phyloP scores from a whole-genome alignment of 2,888 invertebrate genomes.

The Eretmocerus hayati region DNA sequence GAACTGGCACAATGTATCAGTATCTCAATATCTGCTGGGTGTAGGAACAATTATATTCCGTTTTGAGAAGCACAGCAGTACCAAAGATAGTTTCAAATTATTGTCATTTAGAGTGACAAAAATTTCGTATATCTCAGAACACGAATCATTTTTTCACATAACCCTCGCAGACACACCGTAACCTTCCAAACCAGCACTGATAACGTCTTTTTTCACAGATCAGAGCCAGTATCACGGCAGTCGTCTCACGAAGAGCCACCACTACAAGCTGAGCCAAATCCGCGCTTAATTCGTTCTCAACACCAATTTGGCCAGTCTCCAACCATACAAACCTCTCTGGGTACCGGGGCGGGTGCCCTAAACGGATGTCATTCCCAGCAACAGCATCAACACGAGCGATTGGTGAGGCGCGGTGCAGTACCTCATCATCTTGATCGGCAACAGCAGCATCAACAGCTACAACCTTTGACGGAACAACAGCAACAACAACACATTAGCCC shows the following conservation, averaged over 20 bases:
- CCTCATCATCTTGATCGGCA: conserved; percentile 16
- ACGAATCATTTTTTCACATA: no score
- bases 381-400: conserved; percentile 25
- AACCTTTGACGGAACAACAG: conserved; percentile 29
- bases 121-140: no score
- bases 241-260: conserved; percentile 20
- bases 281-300: conserved; percentile 11
- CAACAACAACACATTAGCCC: no score
- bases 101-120: no score
- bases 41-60: no score
- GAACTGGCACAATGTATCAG: no score
- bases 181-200: no score
- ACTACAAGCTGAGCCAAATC: conserved; percentile 8
- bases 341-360: not conserved
- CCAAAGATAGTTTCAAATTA: no score
- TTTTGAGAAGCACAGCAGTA: no score
- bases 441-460: not conserved
- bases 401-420: conserved; percentile 22
- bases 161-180: no score
- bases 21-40: no score
- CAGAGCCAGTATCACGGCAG: conserved; percentile 21
- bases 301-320: conserved; percentile 5
- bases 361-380: conserved; percentile 1
- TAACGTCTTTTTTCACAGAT: conserved; percentile 10
- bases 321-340: not conserved